Base-by-base conservation (phyloP, 2,797 vertebrate species). In the Podargus strigoides region DNA sequence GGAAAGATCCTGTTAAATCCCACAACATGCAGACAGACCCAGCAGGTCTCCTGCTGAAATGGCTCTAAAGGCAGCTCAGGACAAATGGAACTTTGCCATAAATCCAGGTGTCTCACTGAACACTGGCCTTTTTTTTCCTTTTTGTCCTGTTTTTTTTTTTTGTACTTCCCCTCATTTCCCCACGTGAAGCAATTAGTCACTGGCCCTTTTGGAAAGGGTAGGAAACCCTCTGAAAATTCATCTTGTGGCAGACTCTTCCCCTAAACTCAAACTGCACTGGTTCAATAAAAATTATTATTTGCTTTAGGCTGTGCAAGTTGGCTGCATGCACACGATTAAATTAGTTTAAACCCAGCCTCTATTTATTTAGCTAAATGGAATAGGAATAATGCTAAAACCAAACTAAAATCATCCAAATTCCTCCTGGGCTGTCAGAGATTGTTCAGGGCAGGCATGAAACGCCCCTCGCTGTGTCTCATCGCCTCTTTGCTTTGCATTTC, bases 361-460 rank as follows among this genome's bases (percentile, higher is more conserved):
- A 60, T 95, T 94, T 93, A 58, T 93, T 88, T 91, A 95, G 69
- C 80, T 91, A 94, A 95, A 95, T 90, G 76, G 86, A 95, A 94
- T 9, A 84, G 83, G 69, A 93, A 88, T 77, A 64, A 91, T 56
- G 58, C 68, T 75, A 66, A 93, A 91, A 47, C 78, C 78, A 69
- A 87, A n/a, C 78, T 15, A 78, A 74, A 91, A 67, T 64, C 17
- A 46, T 75, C 46, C 62, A 19, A 18, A 72, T 92, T 91, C 80
- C 69, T 94, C 62, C 73, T 78, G 69, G 82, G 67, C 86, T 85
- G 36, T 70, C 89, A 59, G 62, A 42, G 23, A 24, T 49, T 24
- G 53, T 36, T 59, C 37, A 37, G 30, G 69, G 69, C 68, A 49
- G 39, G 36, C 53, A 24, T 2, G 18, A 76, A 82, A 12, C 32